Percentiles rank a stretch among this genome's conserved stretches.
These are phyloP conservation scores for Nannospalax galili DNA, from an alignment of 2,113 vertebrate species.

Conservation along the genomic window DNA sequence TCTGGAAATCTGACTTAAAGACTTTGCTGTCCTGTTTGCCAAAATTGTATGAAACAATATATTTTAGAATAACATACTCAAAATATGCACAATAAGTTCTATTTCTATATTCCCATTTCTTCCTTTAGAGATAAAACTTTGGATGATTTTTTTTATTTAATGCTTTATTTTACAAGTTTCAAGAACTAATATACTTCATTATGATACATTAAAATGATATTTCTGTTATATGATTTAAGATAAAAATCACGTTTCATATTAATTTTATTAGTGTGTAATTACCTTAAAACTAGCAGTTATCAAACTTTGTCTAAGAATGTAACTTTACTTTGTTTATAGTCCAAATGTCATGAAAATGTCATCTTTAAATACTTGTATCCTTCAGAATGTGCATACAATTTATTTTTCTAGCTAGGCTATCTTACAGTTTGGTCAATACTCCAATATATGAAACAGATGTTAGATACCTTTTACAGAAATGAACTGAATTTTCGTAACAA, in stretches of 20 bases:
- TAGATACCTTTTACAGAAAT: not conserved
- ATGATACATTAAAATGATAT: not conserved
- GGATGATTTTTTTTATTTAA: not conserved
- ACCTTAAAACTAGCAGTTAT: too few relatives aligned
- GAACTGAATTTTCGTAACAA: not conserved
- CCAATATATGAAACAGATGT: not conserved
- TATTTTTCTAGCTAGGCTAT: conserved; percentile 2
- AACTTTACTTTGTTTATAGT: not conserved
- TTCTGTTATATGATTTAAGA: not conserved
- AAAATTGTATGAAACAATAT: not conserved
- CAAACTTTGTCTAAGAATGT: not conserved
- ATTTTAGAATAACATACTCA: not conserved
- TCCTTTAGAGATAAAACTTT: not conserved
- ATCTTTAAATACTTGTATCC: not conserved
- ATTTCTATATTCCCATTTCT: not conserved
- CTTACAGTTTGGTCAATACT: conserved; percentile 15
- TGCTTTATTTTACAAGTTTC: not conserved
- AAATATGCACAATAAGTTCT: not conserved
- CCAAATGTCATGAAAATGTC: not conserved
- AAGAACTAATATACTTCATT: not conserved
- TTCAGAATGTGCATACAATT: not conserved
- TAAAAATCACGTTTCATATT: not conserved
- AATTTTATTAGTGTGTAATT: too few relatives aligned
- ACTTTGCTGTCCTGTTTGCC: not conserved
- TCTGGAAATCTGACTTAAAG: not conserved